Percentiles rank a stretch among this genome's conserved stretches.
These are phyloP conservation scores for Papilio gigon DNA, from an alignment of 2,888 invertebrate genomes.

Conservation along the genomic window DNA sequence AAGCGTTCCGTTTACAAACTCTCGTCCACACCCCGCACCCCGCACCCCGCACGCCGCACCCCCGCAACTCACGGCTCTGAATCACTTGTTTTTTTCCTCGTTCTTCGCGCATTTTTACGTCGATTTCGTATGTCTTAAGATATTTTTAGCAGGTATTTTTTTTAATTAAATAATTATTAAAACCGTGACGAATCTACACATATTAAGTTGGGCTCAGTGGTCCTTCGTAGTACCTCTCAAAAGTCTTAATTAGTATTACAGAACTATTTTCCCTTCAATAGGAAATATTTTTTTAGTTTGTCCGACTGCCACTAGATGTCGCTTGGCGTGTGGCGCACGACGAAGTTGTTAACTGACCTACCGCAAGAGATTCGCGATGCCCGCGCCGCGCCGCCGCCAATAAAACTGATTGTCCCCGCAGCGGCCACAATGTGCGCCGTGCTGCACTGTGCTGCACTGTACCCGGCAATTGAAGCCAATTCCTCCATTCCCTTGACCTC, in stretches of 20 bases:
- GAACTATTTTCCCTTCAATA: background rate
- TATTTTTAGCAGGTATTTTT: background rate
- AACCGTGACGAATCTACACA: too few relatives aligned
- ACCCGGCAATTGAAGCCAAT: conserved; percentile 17
- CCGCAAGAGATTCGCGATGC: conserved; percentile 14
- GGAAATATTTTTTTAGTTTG: background rate
- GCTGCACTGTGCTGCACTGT: background rate
- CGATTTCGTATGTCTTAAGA: background rate
- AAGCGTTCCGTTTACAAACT: conserved; percentile 22
- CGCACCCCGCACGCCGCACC: background rate
- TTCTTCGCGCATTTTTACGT: conserved; percentile 1
- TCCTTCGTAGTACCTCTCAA: too few relatives aligned
- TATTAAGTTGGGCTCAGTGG: too few relatives aligned
- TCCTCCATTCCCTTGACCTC: conserved; percentile 22
- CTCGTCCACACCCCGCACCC: background rate
- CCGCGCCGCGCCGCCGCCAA: background rate
- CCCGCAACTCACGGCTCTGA: background rate
- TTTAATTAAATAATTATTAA: too few relatives aligned
- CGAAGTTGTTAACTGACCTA: conserved; percentile 6
- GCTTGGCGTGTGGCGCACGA: background rate
- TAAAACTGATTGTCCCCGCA: background rate
- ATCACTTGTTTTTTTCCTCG: conserved; percentile 7
- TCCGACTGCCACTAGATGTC: conserved; percentile 7
- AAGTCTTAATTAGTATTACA: background rate
- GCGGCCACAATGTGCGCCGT: background rate